These are phyloP conservation scores for Bombycilla garrulus DNA, from an alignment of 2,113 vertebrate genomes.

Conservation along the genomic window DNA sequence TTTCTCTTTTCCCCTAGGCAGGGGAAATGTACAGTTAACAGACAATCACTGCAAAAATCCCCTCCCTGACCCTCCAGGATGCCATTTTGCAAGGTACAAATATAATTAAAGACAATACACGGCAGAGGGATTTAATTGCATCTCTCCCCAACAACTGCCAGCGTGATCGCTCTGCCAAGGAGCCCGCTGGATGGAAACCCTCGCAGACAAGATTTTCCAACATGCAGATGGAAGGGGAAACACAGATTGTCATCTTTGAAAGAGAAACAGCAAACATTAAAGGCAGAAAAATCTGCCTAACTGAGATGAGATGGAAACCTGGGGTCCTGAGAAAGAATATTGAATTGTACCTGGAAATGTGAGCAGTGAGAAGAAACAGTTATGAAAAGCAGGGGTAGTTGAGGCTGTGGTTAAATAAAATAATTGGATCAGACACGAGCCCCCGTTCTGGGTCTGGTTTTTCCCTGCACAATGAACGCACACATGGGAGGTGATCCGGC, in stretches of 20 bases:
- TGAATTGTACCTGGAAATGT: neutral
- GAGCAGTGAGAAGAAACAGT: neutral
- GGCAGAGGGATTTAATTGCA: neutral
- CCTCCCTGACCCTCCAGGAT: slow-evolving; percentile 13
- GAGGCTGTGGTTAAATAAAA: neutral
- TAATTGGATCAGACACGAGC: neutral
- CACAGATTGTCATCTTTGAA: neutral
- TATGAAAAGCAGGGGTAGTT: neutral
- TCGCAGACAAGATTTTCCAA: neutral
- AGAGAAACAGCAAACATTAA: neutral
- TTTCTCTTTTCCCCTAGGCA: neutral
- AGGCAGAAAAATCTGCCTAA: neutral
- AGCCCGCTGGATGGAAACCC: neutral
- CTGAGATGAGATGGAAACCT: neutral
- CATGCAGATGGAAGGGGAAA: neutral
- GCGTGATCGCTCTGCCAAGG: neutral
- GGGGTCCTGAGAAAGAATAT: neutral
- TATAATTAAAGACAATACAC: slow-evolving; percentile 25
- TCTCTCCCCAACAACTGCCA: neutral
- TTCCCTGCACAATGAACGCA: neutral
- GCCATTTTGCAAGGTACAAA: slow-evolving; percentile 46
- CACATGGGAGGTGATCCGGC: neutral
- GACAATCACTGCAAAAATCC: neutral
- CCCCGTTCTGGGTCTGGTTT: neutral
- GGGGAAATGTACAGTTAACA: neutral